Evolutionary conservation across 2,797 vertebrate genomes (phyloP), one percentile per base, ranked within the genome.

Genomic region (Sparidentex hasta): DNA sequence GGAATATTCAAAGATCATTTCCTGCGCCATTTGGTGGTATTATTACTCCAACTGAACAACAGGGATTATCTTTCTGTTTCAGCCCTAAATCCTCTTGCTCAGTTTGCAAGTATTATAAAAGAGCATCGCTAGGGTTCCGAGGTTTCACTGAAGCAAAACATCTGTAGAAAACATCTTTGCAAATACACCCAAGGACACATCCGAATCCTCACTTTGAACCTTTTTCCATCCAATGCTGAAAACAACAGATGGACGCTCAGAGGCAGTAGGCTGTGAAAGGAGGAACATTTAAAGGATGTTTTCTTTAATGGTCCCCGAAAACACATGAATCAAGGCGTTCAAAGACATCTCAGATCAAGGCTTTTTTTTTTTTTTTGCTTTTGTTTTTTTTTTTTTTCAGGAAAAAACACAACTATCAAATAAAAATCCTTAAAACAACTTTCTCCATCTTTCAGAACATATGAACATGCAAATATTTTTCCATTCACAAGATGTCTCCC

Each of bases 1-100:
- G 55, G 70, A 25, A 82, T 83, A 90, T 89, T 74, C 76, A 73
- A 82, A 71, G 38, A 81, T 77, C 1, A 87, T 82, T 77, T 78
- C 71, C 71, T 29, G 21, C 73, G 70, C 84, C 74, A 84, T 76
- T 80, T 85, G 78, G 63, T 77, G 18, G 43, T 66, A 57, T 80
- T 76, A 74, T 73, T 58, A 69, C 27, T 63, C 55, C 68, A 65
- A 52, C 52, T 58, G 41, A 77, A 74, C 54, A 75, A 64, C 23
- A 68, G 27, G 58, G 43, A 59, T 77, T 18, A 18, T 74, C 17
- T 47, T 68, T 69, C 82, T 63, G 4, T 43, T 65, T 72, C 33
- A 51, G 17, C 16, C 55, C 51, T 66, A 57, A 84, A 77, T 69
- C 50, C 47, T 81, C 51, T 69, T 54, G 44, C 47, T 66, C 52